These are phyloP conservation scores for Myotis planiceps DNA, from an alignment of 2,797 vertebrate genomes.

Conservation along the genomic window DNA sequence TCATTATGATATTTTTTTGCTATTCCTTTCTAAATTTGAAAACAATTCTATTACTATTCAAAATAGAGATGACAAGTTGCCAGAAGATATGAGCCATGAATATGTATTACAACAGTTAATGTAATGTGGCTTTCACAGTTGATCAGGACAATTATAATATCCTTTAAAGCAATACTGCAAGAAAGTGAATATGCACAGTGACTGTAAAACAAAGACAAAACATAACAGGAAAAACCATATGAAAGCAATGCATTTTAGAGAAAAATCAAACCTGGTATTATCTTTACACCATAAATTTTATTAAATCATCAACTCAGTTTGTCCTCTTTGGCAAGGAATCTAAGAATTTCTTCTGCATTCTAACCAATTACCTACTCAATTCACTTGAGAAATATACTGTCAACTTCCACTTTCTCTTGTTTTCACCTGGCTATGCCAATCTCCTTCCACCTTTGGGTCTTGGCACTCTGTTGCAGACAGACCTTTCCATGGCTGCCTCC, in stretches of 20 bases:
- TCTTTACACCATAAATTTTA: not conserved
- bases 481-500: not conserved
- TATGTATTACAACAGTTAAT: not conserved
- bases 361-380: not conserved
- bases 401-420: not conserved
- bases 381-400: not conserved
- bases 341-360: not conserved
- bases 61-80: conserved; percentile 23
- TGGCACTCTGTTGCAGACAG: not conserved
- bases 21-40: conserved; percentile 49
- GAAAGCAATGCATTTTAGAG: not conserved
- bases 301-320: not conserved
- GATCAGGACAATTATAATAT: conserved; percentile 14
- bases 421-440: not conserved
- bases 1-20: not conserved
- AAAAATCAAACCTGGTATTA: not conserved
- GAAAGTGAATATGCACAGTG: not conserved
- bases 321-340: not conserved
- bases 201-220: not conserved
- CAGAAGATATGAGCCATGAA: not conserved
- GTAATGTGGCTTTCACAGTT: not conserved
- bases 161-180: conserved; percentile 11
- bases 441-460: not conserved
- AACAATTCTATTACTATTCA: not conserved
- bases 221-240: not conserved